Conservation (phyloP, 2,797 vertebrate species). For the Anableps anableps region DNA sequence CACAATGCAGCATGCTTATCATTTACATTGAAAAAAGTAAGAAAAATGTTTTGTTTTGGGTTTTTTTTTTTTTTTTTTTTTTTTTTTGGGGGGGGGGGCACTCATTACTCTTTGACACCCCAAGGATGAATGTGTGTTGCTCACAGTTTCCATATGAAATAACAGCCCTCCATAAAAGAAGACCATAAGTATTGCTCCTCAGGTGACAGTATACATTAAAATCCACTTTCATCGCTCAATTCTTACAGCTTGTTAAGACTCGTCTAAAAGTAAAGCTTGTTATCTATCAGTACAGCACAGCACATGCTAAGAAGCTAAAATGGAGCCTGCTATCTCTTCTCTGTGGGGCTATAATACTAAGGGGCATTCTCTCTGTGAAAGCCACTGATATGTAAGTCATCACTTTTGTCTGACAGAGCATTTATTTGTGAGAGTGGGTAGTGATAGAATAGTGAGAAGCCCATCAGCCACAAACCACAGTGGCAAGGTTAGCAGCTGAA, state of each 20-base stretch:
- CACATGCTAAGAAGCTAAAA: conserved; percentile 27
- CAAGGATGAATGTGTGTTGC: not conserved
- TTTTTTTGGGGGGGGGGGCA: not conserved
- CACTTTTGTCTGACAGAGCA: conserved; percentile 21
- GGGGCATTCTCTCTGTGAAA: conserved; percentile 38
- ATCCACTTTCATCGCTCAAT: not conserved
- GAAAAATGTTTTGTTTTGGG: too few relatives aligned
- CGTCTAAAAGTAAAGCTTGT: conserved; percentile 13
- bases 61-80: too few relatives aligned
- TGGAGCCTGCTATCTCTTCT: conserved; percentile 26
- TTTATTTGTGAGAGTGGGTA: conserved; percentile 13
- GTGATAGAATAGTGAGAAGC: conserved; percentile 22
- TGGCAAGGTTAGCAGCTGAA: not conserved
- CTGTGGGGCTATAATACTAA: conserved; percentile 42
- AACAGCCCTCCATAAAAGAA: not conserved
- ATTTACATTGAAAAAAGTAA: not conserved
- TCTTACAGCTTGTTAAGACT: not conserved
- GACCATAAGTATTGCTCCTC: not conserved
- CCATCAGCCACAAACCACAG: conserved; percentile 27
- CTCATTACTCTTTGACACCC: not conserved
- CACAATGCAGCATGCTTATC: not conserved
- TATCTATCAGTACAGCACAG: conserved; percentile 23
- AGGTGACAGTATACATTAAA: not conserved
- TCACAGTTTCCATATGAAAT: not conserved
- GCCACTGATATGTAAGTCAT: conserved; percentile 27